Conservation (phyloP, 2,888 invertebrate species). For the Philopedon plagiatum region DNA sequence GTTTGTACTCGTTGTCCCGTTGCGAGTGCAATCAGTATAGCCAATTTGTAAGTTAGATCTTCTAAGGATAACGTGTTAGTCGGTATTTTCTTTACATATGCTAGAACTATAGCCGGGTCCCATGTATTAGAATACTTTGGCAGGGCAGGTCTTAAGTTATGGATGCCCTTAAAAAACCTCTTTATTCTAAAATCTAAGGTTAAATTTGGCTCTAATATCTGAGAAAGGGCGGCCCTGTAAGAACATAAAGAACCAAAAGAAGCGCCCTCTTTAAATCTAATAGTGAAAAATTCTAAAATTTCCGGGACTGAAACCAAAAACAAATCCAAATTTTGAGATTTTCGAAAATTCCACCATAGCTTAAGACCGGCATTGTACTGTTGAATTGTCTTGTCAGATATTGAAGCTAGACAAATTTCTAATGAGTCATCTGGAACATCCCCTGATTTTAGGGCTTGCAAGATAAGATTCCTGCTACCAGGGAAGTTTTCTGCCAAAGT, state of each 20-base stretch:
- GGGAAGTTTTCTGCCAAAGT: conserved; percentile 53
- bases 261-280: neutral
- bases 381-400: conserved; percentile 53
- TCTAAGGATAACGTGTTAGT: conserved; percentile 24
- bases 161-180: neutral
- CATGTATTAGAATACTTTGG: neutral
- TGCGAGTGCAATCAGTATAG: conserved; percentile 23
- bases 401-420: conserved; percentile 49
- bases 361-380: conserved; percentile 53
- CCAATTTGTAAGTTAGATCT: conserved; percentile 27
- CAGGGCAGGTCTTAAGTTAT: neutral
- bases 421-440: conserved; percentile 47
- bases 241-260: neutral
- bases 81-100: conserved; percentile 4
- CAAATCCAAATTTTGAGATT: neutral
- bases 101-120: conserved; percentile 29
- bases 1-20: conserved; percentile 38
- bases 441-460: conserved; percentile 49
- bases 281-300: conserved; percentile 2
- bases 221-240: neutral
- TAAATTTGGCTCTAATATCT: neutral
- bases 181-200: neutral
- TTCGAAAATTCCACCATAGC: conserved; percentile 55
- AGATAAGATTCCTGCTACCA: conserved; percentile 58
- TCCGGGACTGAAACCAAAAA: neutral